A percentile compares a stretch with the other conserved stretches of the same genome.
These are phyloP conservation scores for Eudyptes chrysolophus DNA, from an alignment of 2,113 vertebrate genomes.

Conservation along the genomic window DNA sequence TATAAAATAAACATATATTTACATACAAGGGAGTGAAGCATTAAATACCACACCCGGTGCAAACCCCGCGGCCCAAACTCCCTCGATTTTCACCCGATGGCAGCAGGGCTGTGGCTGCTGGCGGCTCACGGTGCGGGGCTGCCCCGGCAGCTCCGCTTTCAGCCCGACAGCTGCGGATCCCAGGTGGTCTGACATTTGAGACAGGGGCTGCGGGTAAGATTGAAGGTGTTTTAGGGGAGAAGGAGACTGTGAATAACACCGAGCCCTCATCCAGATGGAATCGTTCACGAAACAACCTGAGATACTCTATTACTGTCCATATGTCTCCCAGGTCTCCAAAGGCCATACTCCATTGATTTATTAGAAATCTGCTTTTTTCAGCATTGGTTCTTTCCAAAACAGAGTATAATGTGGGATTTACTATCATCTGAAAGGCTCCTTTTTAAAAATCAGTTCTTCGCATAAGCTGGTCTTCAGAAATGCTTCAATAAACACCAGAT, in stretches of 20 bases:
- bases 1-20: background rate
- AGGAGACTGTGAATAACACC: slow-evolving; percentile 80
- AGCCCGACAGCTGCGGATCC: slow-evolving; percentile 92
- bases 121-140: slow-evolving; percentile 28
- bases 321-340: slow-evolving; percentile 87
- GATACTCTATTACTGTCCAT: slow-evolving; percentile 89
- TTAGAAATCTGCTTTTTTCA: slow-evolving; percentile 78
- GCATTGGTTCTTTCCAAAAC: slow-evolving; percentile 45
- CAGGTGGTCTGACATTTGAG: slow-evolving; percentile 98
- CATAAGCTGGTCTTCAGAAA: slow-evolving; percentile 52
- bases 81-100: fast-evolving
- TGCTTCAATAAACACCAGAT: slow-evolving; percentile 57
- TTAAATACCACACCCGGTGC: background rate
- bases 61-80: background rate
- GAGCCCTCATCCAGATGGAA: slow-evolving; percentile 85
- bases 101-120: background rate
- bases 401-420: slow-evolving; percentile 64
- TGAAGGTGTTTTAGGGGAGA: slow-evolving; percentile 88
- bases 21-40: background rate
- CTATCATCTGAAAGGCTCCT: slow-evolving; percentile 11
- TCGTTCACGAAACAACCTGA: slow-evolving; percentile 89
- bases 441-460: slow-evolving; percentile 32
- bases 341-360: slow-evolving; percentile 88
- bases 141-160: slow-evolving; percentile 81
- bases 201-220: slow-evolving; percentile 84